These are phyloP conservation scores for Cephus cinctus DNA, from an alignment of 1,140 invertebrate species.

Conservation along the genomic window DNA sequence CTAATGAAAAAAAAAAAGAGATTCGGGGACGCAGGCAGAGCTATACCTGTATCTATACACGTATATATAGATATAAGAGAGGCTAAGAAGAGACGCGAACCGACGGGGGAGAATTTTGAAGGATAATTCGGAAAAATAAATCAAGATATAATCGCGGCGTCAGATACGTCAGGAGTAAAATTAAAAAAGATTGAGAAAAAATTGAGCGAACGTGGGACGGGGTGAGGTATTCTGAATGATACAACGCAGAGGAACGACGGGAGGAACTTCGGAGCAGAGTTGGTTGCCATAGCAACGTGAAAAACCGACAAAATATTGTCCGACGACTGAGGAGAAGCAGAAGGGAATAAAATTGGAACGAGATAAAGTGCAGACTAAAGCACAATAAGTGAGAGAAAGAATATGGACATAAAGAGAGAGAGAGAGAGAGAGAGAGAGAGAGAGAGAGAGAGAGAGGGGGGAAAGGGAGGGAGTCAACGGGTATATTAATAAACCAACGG, in stretches of 20 bases:
- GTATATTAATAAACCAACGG: neutral
- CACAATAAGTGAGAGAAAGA: slow-evolving; percentile 13
- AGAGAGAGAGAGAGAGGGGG: neutral
- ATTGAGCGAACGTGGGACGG: too few species aligned
- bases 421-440: slow-evolving; percentile 13
- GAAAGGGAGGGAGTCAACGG: slow-evolving; percentile 1
- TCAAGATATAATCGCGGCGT: slow-evolving; percentile 9
- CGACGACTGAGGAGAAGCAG: slow-evolving; percentile 17
- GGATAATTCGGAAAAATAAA: slow-evolving; percentile 27
- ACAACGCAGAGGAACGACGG: slow-evolving; percentile 17
- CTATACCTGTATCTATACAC: neutral
- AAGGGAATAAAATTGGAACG: too few species aligned
- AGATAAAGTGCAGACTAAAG: slow-evolving; percentile 7
- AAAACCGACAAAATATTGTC: slow-evolving; percentile 48
- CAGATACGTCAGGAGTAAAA: slow-evolving; percentile 13
- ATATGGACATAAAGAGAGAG: neutral
- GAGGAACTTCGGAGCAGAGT: slow-evolving; percentile 31
- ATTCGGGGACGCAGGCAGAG: too few species aligned
- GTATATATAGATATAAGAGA: neutral
- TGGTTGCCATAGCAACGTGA: slow-evolving; percentile 44
- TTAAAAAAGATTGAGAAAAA: slow-evolving; percentile 12
- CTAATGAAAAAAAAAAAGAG: too few species aligned
- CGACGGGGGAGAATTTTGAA: slow-evolving; percentile 24
- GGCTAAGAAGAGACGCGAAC: neutral
- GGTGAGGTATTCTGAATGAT: too few species aligned